Evolutionary conservation across 2,888 invertebrate genomes (phyloP).

Genomic region (Pachydiplax longipennis): DNA sequence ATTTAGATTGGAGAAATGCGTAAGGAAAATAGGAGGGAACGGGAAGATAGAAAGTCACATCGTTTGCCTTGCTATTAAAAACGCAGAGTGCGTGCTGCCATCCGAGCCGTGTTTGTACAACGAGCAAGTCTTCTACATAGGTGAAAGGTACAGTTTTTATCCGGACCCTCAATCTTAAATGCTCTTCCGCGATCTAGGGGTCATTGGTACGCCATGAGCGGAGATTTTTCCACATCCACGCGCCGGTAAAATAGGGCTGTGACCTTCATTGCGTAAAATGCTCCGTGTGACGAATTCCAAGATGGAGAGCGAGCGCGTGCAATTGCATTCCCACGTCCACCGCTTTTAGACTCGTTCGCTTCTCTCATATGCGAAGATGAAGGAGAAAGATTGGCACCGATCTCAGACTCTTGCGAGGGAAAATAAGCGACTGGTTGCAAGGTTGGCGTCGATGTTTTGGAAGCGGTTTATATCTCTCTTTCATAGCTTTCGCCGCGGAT

Average conservation of each 20-base stretch:
- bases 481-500: not conserved
- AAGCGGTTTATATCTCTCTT: not conserved
- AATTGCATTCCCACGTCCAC: not conserved
- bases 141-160: not conserved
- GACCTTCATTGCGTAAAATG: not conserved
- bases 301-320: not conserved
- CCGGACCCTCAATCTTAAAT: not conserved
- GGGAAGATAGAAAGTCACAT: not conserved
- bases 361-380: not conserved
- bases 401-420: not conserved
- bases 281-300: not conserved
- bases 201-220: not conserved
- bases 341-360: not conserved
- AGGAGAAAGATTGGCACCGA: not conserved
- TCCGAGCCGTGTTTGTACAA: not conserved
- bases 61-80: slow-evolving; percentile 8
- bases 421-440: not conserved
- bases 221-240: not conserved
- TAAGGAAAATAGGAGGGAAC: not conserved
- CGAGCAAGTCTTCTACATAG: not conserved
- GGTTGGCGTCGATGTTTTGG: not conserved
- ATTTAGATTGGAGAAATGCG: slow-evolving; percentile 23
- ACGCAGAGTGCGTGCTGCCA: not conserved
- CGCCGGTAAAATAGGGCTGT: not conserved
- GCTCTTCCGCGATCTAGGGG: not conserved